phyloP scores from a whole-genome alignment of 2,797 vertebrate genomes.

The Chiropotes sagulatus region DNA sequence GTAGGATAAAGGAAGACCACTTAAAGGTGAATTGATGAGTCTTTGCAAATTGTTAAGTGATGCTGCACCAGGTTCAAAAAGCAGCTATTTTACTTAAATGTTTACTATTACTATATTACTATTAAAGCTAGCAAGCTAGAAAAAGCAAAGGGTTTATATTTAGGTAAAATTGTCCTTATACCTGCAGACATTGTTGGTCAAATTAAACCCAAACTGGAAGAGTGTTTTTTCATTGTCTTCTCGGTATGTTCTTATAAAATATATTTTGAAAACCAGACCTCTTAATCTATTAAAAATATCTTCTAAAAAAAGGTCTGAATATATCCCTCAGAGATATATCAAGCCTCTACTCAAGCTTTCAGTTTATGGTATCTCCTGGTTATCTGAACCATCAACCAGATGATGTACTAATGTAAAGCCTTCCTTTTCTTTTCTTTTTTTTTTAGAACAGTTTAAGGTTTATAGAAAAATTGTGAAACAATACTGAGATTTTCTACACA shows the following conservation, averaged over 20 bases:
- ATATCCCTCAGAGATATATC: background rate
- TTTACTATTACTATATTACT: background rate
- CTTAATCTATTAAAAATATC: background rate
- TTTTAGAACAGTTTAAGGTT: slow-evolving; percentile 46
- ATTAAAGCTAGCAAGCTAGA: background rate
- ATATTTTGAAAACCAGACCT: background rate
- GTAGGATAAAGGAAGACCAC: background rate
- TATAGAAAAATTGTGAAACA: slow-evolving; percentile 46
- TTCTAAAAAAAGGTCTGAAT: background rate
- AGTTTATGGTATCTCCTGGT: background rate
- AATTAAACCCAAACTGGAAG: background rate
- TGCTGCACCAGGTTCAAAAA: background rate
- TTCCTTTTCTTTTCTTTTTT: too few relatives aligned
- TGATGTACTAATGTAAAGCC: background rate
- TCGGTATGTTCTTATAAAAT: background rate
- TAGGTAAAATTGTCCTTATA: background rate
- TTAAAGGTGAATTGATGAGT: background rate
- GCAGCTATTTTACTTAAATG: background rate
- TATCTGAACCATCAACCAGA: background rate
- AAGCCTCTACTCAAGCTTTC: background rate
- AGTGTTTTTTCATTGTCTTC: background rate
- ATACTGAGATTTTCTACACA: background rate
- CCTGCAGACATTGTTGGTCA: background rate
- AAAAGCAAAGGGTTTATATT: background rate
- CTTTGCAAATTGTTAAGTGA: background rate